A percentile compares a stretch with the other conserved stretches of the same genome.
These are phyloP conservation scores for Melanogrammus aeglefinus DNA, from an alignment of 2,797 vertebrate genomes.

Conservation along the genomic window DNA sequence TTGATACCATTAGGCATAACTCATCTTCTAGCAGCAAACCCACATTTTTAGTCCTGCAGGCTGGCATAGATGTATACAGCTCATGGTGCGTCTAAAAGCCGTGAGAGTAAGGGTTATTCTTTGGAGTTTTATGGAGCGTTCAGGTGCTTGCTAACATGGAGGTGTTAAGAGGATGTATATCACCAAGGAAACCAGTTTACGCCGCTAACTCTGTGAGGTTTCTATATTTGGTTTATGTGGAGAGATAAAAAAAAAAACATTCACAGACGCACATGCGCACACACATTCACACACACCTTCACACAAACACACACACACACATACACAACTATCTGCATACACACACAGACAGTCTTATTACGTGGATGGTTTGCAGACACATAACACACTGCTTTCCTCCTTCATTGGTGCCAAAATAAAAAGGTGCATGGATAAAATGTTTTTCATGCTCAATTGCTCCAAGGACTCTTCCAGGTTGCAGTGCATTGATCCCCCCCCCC, in stretches of 20 bases:
- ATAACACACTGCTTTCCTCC: not conserved
- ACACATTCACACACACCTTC: not conserved
- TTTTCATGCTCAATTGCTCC: not conserved
- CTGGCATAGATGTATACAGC: too few relatives aligned
- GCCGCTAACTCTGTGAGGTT: not conserved
- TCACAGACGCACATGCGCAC: not conserved
- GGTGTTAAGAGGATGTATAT: slow-evolving; percentile 24
- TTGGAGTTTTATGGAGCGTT: slow-evolving; percentile 29
- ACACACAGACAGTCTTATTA: not conserved
- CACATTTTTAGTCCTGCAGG: too few relatives aligned
- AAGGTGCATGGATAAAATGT: not conserved
- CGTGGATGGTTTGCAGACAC: not conserved
- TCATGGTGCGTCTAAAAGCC: slow-evolving; percentile 19
- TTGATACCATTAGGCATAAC: too few relatives aligned
- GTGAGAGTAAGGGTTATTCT: slow-evolving; percentile 11
- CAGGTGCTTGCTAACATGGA: slow-evolving; percentile 32
- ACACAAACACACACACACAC: not conserved
- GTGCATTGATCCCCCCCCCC: slow-evolving; percentile 50
- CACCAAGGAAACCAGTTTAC: slow-evolving; percentile 11
- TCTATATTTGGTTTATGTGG: not conserved
- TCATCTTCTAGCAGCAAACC: too few relatives aligned
- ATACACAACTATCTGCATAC: not conserved
- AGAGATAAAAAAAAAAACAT: not conserved
- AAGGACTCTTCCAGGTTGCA: not conserved
- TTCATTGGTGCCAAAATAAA: not conserved